Evolutionary conservation across 2,888 invertebrate species (phyloP).

Genomic region (Tachina fera): DNA sequence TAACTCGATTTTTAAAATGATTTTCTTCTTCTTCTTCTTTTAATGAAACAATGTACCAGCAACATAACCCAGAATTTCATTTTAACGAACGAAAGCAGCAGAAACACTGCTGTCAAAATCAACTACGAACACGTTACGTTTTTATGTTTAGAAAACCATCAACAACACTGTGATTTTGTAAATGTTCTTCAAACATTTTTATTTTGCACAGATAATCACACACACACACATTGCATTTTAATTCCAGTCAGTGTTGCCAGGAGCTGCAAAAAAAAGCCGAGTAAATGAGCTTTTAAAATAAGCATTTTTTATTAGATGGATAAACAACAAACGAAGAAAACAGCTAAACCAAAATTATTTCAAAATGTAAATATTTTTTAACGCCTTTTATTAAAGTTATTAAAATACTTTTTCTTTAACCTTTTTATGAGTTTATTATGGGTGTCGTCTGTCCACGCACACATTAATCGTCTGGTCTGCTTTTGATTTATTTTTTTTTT

Average conservation of each 20-base stretch:
- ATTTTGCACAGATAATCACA: slow-evolving; percentile 35
- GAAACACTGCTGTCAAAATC: not conserved
- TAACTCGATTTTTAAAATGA: slow-evolving; percentile 50
- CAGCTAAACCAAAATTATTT: too few relatives aligned
- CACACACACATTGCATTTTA: not conserved
- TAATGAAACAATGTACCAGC: not conserved
- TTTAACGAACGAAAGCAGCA: slow-evolving; percentile 20
- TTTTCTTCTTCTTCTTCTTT: slow-evolving; percentile 13
- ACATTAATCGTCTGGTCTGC: too few relatives aligned
- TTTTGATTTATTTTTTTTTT: too few relatives aligned
- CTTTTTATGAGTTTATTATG: too few relatives aligned
- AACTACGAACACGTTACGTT: not conserved
- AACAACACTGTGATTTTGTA: slow-evolving; percentile 42
- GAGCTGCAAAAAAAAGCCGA: too few relatives aligned
- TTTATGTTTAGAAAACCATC: slow-evolving; percentile 29
- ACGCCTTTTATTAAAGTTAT: too few relatives aligned
- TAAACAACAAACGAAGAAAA: too few relatives aligned
- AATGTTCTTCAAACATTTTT: slow-evolving; percentile 35
- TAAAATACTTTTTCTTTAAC: too few relatives aligned
- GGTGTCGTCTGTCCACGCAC: too few relatives aligned
- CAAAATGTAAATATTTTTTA: too few relatives aligned
- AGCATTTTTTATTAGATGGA: not conserved
- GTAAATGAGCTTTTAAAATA: not conserved
- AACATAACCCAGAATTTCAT: slow-evolving; percentile 27
- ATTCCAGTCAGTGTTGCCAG: not conserved